Conservation (phyloP, 2,888 invertebrate species). For the Lasioglossum morio region DNA sequence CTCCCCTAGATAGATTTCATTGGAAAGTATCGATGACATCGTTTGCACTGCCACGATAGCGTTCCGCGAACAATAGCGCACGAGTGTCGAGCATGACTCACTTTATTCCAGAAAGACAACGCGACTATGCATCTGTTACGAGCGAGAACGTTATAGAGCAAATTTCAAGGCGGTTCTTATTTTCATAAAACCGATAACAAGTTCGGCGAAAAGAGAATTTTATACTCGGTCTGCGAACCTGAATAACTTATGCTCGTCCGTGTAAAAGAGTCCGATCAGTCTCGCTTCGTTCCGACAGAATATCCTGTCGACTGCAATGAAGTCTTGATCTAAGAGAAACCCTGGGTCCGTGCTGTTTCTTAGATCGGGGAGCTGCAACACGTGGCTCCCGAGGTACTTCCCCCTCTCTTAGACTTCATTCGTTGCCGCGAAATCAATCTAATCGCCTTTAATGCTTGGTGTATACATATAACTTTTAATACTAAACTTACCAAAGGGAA, state of each 20-base stretch:
- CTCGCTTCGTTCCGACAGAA: background rate
- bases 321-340: no score
- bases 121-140: background rate
- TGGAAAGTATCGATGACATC: constrained; percentile 64
- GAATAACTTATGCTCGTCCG: background rate
- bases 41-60: constrained; percentile 45
- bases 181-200: background rate
- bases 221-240: background rate
- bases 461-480: no score
- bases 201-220: background rate
- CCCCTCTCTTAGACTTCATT: no score
- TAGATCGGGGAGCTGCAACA: no score
- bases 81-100: constrained; percentile 30
- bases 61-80: constrained; percentile 40
- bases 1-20: constrained; percentile 61
- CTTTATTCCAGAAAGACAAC: constrained; percentile 35
- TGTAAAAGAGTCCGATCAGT: background rate
- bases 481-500: no score
- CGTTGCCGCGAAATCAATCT: no score
- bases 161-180: background rate
- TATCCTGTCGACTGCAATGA: background rate
- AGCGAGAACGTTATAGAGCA: background rate
- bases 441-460: no score
- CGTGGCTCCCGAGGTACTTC: no score
- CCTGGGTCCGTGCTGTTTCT: no score